Base-by-base conservation (phyloP, 2,113 vertebrate genomes). In the Ardeotis arabs region DNA sequence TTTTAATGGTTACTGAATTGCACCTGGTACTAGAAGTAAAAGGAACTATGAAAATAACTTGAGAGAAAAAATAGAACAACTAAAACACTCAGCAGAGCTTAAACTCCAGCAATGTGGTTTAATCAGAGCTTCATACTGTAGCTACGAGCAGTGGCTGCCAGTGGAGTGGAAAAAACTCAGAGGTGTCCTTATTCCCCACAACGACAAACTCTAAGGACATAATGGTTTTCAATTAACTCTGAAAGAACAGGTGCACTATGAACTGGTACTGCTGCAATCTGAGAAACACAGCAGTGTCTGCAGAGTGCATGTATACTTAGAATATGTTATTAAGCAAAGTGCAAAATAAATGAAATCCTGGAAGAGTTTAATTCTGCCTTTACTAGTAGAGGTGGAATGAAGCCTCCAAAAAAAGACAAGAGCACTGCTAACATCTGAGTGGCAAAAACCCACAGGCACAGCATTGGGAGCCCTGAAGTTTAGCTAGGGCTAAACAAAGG, bases 61-160 rank as follows among this genome's bases (percentile, higher is more conserved):
- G 41, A n/a, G 22, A 0, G 0, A 87, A 84, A 93, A 81, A 25
- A n/a, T 6, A 39, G 47, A 93, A 35, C 12, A 39, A 37, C 60
- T 91, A 12, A 91, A 94, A 91, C 66, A 49, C 44, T 95, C 83
- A 82, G 23, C 56, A 87, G 69, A 72, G 39, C 56, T 79, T 76
- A 59, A 82, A 82, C 45, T 85, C 49, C 33, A 72, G 69, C 95
- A 87, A 89, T 23, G n/a, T 47, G 29, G 22, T 84, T 87, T 93
- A 89, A 89, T 89, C 89, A 76, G 84, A 84, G 58, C 35, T 89
- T 84, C 45, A 41, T 60, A 72, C 13, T 82, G 14, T 56, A 53
- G 25, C 67, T 84, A 35, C 0, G 0, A 93, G 81, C 24, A 60
- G 21, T 52, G 45, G 16, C 52, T 89, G 73, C 70, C 39, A 53